A percentile compares a stretch with the other conserved stretches of the same genome.
phyloP scores from a whole-genome alignment of 2,888 invertebrate species.

The Eucriotettix oculatus region DNA sequence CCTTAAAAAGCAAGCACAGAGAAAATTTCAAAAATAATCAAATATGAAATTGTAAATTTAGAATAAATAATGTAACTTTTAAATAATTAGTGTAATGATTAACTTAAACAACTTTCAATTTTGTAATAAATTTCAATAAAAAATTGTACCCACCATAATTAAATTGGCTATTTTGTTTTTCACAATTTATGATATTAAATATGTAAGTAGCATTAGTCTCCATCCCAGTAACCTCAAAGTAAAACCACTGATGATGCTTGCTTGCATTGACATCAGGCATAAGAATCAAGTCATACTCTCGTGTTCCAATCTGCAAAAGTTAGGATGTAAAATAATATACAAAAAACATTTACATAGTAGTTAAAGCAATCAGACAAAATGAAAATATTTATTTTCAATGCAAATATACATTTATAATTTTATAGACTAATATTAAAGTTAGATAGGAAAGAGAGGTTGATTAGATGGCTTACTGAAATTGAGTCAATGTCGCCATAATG shows the following conservation, averaged over 20 bases:
- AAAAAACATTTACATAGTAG: too few species aligned
- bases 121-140: too few species aligned
- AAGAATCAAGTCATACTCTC: conserved; percentile 68
- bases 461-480: too few species aligned
- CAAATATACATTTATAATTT: too few species aligned
- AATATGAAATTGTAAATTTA: not conserved
- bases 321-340: too few species aligned
- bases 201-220: conserved; percentile 47
- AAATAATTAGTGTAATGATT: not conserved
- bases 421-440: too few species aligned
- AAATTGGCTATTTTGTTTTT: conserved; percentile 73
- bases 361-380: too few species aligned
- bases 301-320: conserved; percentile 43
- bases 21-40: too few species aligned
- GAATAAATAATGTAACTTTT: not conserved
- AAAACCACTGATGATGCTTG: conserved; percentile 76
- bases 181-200: conserved; percentile 77
- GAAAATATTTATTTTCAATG: too few species aligned
- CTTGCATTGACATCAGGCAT: conserved; percentile 69
- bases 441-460: too few species aligned
- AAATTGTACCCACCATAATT: conserved; percentile 44
- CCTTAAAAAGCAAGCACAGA: too few species aligned
- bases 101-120: not conserved
- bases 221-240: conserved; percentile 73
- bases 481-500: too few species aligned